phyloP scores from a whole-genome alignment of 2,113 vertebrate species.

The Camelus bactrianus region DNA sequence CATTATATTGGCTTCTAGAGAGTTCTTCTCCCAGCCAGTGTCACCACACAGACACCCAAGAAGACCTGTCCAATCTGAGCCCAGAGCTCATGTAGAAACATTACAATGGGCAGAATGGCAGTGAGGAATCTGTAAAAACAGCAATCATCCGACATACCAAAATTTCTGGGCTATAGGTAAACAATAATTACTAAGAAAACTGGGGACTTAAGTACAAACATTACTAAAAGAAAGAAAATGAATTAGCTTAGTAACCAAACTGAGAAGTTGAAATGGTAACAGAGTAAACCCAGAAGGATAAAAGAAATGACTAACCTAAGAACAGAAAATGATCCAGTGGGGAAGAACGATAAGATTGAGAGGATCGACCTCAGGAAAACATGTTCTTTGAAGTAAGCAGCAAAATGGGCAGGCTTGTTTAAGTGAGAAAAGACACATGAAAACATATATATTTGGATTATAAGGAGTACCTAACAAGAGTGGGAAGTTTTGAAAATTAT shows the following conservation, averaged over 20 bases:
- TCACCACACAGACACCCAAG: rapidly evolving
- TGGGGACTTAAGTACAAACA: background rate
- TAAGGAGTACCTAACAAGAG: background rate
- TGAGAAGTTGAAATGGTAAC: background rate
- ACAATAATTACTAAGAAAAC: background rate
- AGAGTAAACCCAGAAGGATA: background rate
- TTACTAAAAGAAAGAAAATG: background rate
- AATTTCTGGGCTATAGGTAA: background rate
- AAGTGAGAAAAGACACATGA: background rate
- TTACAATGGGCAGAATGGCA: background rate
- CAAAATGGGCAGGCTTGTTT: background rate
- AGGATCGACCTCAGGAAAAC: background rate
- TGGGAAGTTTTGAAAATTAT: background rate
- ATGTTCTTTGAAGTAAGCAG: background rate
- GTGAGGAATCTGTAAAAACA: background rate
- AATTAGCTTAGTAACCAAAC: background rate
- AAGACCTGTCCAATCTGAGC: too few species aligned
- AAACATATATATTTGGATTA: background rate
- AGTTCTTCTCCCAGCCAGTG: too few species aligned
- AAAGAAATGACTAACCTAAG: background rate
- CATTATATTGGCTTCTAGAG: too few species aligned
- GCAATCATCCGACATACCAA: too few species aligned
- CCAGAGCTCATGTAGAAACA: rapidly evolving
- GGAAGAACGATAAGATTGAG: too few species aligned
- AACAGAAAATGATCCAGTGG: background rate